These are phyloP conservation scores for Rallus limicola DNA, from an alignment of 2,113 vertebrate species.

Conservation along the genomic window DNA sequence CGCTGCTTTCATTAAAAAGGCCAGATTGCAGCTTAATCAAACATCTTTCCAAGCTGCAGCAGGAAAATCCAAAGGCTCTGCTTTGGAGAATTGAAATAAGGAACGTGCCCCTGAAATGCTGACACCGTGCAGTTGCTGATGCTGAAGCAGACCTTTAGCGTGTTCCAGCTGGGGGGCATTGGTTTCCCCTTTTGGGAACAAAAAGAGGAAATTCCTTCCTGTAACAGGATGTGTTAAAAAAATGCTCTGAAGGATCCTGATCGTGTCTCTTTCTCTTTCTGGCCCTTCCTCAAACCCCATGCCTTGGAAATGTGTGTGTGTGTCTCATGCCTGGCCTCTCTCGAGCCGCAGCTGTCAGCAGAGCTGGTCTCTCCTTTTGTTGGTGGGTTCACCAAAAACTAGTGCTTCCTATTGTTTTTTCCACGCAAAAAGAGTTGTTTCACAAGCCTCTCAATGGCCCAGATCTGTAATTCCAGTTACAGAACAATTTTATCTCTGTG, in stretches of 20 bases:
- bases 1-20: neutral
- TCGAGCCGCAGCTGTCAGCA: neutral
- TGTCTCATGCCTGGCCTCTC: neutral
- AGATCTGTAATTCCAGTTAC: neutral
- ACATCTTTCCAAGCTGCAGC: slow-evolving; percentile 23
- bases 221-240: slow-evolving; percentile 36
- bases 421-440: neutral
- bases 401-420: neutral
- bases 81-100: slow-evolving; percentile 48
- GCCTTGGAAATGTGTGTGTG: neutral
- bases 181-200: slow-evolving; percentile 38
- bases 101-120: slow-evolving; percentile 18
- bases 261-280: neutral
- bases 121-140: neutral
- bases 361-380: neutral
- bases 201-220: slow-evolving; percentile 48
- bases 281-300: neutral
- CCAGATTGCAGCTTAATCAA: slow-evolving; percentile 46
- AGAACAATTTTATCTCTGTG: neutral
- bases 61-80: slow-evolving; percentile 25
- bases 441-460: neutral
- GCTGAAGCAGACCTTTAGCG: neutral
- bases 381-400: neutral
- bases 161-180: neutral
- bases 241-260: neutral